Evolutionary conservation across 2,113 vertebrate species (phyloP).

Genomic region (Apistogramma diplotaenia): DNA sequence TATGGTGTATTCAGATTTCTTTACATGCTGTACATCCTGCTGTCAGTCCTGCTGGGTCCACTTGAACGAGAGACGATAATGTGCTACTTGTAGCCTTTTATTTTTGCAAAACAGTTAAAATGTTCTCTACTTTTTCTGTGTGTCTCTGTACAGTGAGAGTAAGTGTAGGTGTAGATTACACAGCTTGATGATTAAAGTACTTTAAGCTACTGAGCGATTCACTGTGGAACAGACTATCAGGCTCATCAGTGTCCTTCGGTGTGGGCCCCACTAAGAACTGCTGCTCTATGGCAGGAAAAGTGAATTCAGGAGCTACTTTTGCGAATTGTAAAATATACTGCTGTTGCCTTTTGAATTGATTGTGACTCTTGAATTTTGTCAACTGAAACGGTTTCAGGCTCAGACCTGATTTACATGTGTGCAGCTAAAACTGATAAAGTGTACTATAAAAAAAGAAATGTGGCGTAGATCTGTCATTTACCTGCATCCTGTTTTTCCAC

Average conservation of each 20-base stretch:
- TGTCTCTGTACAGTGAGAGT: not conserved
- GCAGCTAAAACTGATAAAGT: constrained; percentile 38
- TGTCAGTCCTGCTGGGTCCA: constrained; percentile 8
- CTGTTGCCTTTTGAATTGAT: constrained; percentile 20
- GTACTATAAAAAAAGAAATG: not conserved
- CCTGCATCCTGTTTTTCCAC: constrained; percentile 13
- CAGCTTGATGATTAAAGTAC: constrained; percentile 14
- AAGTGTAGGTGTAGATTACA: constrained; percentile 29
- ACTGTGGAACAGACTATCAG: constrained; percentile 3
- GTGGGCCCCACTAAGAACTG: constrained; percentile 2
- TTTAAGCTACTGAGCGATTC: constrained; percentile 5
- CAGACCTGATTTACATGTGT: constrained; percentile 3
- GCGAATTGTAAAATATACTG: constrained; percentile 7
- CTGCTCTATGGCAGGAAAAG: not conserved
- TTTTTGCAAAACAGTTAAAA: constrained; percentile 7
- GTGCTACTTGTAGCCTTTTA: not conserved
- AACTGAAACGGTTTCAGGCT: not conserved
- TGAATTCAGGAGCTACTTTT: not conserved
- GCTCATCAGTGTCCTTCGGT: not conserved
- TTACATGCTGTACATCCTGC: constrained; percentile 13
- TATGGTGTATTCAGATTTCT: not conserved
- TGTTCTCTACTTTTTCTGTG: not conserved
- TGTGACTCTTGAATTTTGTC: constrained; percentile 12
- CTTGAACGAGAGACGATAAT: not conserved
- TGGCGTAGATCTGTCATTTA: not conserved